Base-by-base conservation (phyloP, 2,113 vertebrate genomes). In the Copsychus sechellarum region DNA sequence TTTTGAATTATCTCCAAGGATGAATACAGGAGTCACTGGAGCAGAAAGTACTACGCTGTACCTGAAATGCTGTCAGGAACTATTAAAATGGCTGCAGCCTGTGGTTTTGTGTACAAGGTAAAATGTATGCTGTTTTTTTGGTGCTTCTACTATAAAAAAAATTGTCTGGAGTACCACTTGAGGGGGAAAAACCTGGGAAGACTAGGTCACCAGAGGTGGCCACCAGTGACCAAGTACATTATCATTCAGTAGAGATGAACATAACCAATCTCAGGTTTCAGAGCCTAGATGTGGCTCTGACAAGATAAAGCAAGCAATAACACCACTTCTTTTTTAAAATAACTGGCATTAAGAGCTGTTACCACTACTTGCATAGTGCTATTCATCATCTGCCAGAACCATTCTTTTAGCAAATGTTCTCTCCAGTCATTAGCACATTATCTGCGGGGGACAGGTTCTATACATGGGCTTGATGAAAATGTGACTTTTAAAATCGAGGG, bases 11-110 rank as follows among this genome's bases (percentile, higher is more conserved):
- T 25, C 51, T 92, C 67, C 51, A 81, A 94, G 91, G 80, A 83
- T 58, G 20, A 71, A 74, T 54, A 88, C 0, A 0, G 56, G 88
- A 96, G 70, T 82, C 82, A 88, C 54, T 90, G 86, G 88, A 96
- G 92, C 94, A 95, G 88, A 97, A 97, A 94, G 91, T 88, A 96
- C 82, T 67, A 86, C 72, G 17, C 51, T 73, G 67, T 83, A 97
- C 94, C 94, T 96, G 96, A 88, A 92, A 83, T 56, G 50, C 82
- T 97, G 92, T 94, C 86, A 95, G 64, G 23, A 92, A 15, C 51
- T 51, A 90, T 94, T 95, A 95, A 88, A 93, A 77, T n/a, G 38
- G 86, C 26, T 73, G 64, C 40, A 86, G 64, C 16, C 67, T 70
- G 50, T 81, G 42, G 19, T 81, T 86, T 83, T 81, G 23, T 66